Evolutionary conservation across 2,113 vertebrate genomes (phyloP).

Genomic region (Pygoscelis antarcticus): DNA sequence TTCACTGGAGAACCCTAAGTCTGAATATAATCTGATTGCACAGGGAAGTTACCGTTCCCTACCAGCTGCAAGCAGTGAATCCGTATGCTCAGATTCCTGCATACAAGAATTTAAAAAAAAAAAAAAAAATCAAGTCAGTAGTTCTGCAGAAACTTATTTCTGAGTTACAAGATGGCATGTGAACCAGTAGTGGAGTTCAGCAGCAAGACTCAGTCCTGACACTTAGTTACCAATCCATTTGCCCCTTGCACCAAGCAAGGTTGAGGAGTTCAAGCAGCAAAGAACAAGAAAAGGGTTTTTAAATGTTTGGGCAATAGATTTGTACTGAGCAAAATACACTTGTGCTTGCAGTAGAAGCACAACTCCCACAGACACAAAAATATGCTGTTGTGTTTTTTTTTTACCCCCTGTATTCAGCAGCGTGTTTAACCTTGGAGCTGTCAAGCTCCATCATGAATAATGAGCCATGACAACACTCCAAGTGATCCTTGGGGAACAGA

Average conservation of each 20-base stretch:
- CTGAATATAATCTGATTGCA: neutral
- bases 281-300: neutral
- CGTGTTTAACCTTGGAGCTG: constrained; percentile 64
- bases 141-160: neutral
- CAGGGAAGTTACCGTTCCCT: neutral
- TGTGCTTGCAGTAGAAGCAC: neutral
- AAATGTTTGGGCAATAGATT: neutral
- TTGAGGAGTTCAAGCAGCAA: neutral
- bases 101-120: neutral
- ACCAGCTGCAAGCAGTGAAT: neutral
- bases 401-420: constrained; percentile 1
- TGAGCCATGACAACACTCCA: constrained; percentile 59
- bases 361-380: constrained; percentile 13
- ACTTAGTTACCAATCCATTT: neutral
- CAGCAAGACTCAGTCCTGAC: neutral
- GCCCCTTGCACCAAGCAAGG: neutral
- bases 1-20: neutral
- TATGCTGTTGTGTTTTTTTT: neutral
- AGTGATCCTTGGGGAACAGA: constrained; percentile 53
- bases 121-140: neutral
- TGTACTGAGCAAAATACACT: neutral
- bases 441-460: constrained; percentile 66
- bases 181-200: neutral
- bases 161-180: neutral
- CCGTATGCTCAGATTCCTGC: rapidly evolving